Evolutionary conservation across 2,888 invertebrate genomes (phyloP).

Genomic region (Cheilosia vernalis): DNA sequence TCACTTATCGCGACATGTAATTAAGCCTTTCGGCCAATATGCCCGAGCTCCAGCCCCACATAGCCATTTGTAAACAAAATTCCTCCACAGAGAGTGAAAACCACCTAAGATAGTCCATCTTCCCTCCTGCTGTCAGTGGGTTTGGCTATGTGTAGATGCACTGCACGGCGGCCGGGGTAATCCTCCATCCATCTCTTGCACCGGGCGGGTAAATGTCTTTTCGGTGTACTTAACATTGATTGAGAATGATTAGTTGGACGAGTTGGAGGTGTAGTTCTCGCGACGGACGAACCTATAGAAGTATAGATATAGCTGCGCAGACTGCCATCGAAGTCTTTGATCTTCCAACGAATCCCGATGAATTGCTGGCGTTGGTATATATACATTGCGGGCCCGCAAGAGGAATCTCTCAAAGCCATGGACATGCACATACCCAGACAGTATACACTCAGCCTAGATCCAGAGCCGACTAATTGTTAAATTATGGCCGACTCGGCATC

Average conservation of each 20-base stretch:
- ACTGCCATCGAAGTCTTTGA: slow-evolving; percentile 50
- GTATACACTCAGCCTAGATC: slow-evolving; percentile 20
- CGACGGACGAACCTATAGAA: slow-evolving; percentile 10
- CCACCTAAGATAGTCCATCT: slow-evolving; percentile 32
- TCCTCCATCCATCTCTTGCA: slow-evolving; percentile 12
- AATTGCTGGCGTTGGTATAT: not conserved
- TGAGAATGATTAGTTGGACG: slow-evolving; percentile 70
- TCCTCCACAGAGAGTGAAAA: slow-evolving; percentile 62
- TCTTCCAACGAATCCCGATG: slow-evolving; percentile 58
- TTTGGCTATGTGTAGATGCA: not conserved
- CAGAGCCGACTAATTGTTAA: slow-evolving; percentile 67
- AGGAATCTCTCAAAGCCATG: slow-evolving; percentile 39
- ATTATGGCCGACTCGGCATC: slow-evolving; percentile 53
- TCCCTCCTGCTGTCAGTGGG: slow-evolving; percentile 32
- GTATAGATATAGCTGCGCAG: not conserved
- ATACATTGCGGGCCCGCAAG: not conserved
- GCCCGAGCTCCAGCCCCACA: slow-evolving; percentile 1
- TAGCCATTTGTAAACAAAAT: slow-evolving; percentile 65
- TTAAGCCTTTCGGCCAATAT: slow-evolving; percentile 65
- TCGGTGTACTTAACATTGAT: slow-evolving; percentile 66
- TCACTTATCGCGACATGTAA: slow-evolving; percentile 66
- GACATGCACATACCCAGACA: slow-evolving; percentile 63
- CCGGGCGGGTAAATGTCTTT: slow-evolving; percentile 47
- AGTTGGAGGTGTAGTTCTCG: slow-evolving; percentile 60
- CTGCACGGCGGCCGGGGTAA: not conserved